Evolutionary conservation across 2,113 vertebrate genomes (phyloP), one percentile per base, ranked within the genome.

Genomic region (Petrocephalus zakoni): DNA sequence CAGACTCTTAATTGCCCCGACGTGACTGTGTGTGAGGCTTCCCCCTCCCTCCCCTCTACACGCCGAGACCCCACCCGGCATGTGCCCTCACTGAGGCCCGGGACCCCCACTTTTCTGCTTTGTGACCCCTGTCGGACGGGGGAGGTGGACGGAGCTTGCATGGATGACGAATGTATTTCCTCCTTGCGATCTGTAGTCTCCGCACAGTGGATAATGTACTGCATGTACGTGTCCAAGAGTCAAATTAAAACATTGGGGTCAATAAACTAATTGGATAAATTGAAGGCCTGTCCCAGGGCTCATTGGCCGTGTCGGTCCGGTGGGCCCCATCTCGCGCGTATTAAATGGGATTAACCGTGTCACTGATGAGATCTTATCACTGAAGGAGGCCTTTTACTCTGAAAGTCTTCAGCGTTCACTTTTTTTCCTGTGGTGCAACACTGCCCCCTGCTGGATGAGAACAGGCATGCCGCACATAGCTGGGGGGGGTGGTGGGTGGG

Each of bases 381-480:
- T 53, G 88, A 53, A 83, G 34, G 68, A 72, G 87, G 21, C n/a
- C 75, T 37, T 88, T 78, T 58, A 2, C 58, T 85, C 25, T 82
- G 52, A 13, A 15, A 64, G 64, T 85, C 58, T 89, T 61, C 61
- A 34, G 11, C 0, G 13, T 34, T 11, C 7, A 22, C 6, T 49
- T n/a, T 58, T 56, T 61, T 42, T 87, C 87, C 53, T 46, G 3
- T 89, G 89, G 91, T 94, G 81, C 94, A 93, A 93, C 92, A 93
- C 94, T 95, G 95, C 92, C 94, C 93, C 93, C 95, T 96, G 92
- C 94, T 94, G 95, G 7, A 90, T 42, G 1, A 49, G 1, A 25
- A 53, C 7, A 9, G 22, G 89, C 91, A 89, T 94, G 92, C 94
- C 91, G 85, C 55, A 34, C 15, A 34, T 15, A 83, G 72, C 81